phyloP scores from a whole-genome alignment of 2,888 invertebrate genomes.

The Congeria kusceri region DNA sequence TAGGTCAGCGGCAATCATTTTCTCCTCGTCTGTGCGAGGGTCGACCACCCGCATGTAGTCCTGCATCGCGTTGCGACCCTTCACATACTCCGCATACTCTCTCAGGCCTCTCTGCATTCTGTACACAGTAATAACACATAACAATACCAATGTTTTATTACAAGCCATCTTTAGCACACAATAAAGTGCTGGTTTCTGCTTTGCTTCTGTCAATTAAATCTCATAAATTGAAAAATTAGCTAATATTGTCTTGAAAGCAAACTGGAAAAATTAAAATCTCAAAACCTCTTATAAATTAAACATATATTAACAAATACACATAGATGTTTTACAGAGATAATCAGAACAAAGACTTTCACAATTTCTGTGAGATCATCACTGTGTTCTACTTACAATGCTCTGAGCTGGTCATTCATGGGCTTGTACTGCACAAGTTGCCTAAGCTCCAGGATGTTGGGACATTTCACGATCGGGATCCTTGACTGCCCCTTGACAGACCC shows the following conservation, averaged over 20 bases:
- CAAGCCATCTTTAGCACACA: too few relatives aligned
- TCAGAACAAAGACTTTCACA: background rate
- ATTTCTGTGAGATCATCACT: background rate
- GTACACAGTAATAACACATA: background rate
- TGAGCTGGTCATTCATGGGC: slow-evolving; percentile 76
- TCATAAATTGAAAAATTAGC: too few relatives aligned
- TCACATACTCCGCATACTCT: slow-evolving; percentile 81
- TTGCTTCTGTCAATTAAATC: too few relatives aligned
- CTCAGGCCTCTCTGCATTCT: slow-evolving; percentile 78
- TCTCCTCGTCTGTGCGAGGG: slow-evolving; percentile 82
- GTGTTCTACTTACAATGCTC: slow-evolving; percentile 72
- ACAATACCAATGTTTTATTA: too few relatives aligned
- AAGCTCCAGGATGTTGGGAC: slow-evolving; percentile 81
- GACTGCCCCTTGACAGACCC: slow-evolving; percentile 67
- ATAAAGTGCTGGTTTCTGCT: too few relatives aligned
- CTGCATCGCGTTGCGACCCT: slow-evolving; percentile 67
- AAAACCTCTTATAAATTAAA: too few relatives aligned
- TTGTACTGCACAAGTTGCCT: slow-evolving; percentile 83
- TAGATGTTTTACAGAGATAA: too few relatives aligned
- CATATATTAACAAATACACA: too few relatives aligned
- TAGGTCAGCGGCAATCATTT: slow-evolving; percentile 75
- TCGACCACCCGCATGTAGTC: slow-evolving; percentile 78
- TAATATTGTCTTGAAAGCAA: too few relatives aligned
- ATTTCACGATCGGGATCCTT: slow-evolving; percentile 79
- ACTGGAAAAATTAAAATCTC: too few relatives aligned